Evolutionary conservation across 2,113 vertebrate species (phyloP).

Genomic region (Paracanthobrama guichenoti): DNA sequence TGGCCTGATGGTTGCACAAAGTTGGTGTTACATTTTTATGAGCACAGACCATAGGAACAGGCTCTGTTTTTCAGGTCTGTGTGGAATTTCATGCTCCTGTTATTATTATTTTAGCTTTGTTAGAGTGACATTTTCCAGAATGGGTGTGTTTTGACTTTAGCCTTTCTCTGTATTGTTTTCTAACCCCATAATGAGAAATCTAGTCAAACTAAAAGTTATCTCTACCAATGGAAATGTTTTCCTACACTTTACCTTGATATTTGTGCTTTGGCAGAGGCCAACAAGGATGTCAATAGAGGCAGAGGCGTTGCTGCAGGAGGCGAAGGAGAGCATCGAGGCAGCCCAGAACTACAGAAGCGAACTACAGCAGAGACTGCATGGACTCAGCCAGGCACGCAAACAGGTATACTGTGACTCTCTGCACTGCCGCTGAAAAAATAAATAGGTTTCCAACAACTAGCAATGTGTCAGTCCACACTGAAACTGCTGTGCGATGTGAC

Average conservation of each 20-base stretch:
- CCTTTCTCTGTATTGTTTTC: not conserved
- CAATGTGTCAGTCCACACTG: not conserved
- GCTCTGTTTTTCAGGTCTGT: conserved; percentile 18
- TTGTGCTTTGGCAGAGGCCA: conserved; percentile 12
- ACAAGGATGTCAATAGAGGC: conserved; percentile 76
- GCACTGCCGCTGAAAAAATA: not conserved
- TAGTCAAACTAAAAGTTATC: not conserved
- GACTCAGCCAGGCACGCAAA: conserved; percentile 85
- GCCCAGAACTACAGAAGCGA: conserved; percentile 89
- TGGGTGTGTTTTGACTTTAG: not conserved
- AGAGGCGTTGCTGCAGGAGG: conserved; percentile 84
- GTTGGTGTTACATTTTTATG: not conserved
- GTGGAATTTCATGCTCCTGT: conserved; percentile 33
- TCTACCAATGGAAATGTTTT: not conserved
- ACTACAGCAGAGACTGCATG: conserved; percentile 85
- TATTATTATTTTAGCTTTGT: conserved; percentile 38
- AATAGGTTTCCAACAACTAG: not conserved
- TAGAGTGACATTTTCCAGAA: conserved; percentile 23
- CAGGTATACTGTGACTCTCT: conserved; percentile 76
- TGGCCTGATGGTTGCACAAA: not conserved
- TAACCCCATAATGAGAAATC: not conserved
- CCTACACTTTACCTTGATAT: not conserved
- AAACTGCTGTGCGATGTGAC: not conserved
- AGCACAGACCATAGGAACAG: not conserved
- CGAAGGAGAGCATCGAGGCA: conserved; percentile 91